Conservation (phyloP, 2,113 vertebrate species). For the Cacatua alba region DNA sequence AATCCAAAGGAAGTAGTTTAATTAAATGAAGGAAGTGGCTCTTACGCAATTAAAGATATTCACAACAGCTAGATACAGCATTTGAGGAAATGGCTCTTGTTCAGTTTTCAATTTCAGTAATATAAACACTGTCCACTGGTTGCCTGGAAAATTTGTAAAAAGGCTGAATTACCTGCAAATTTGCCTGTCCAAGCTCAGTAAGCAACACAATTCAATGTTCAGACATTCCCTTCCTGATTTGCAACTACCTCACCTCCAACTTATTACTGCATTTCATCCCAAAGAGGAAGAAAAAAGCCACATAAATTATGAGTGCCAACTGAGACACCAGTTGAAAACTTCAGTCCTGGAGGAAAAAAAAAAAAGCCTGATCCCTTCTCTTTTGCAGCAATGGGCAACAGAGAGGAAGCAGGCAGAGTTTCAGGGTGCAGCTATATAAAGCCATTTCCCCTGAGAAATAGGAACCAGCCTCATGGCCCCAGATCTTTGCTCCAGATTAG, state of each 20-base stretch:
- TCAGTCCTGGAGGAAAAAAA: background rate
- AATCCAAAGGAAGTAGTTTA: background rate
- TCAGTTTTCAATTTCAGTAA: background rate
- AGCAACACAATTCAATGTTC: background rate
- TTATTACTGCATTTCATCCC: background rate
- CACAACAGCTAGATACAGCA: background rate
- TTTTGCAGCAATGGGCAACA: background rate
- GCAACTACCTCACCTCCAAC: background rate
- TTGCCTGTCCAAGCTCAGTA: background rate
- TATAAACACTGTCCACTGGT: background rate
- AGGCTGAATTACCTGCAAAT: background rate
- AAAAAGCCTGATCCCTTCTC: background rate
- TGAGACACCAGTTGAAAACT: background rate
- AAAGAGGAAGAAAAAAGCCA: background rate
- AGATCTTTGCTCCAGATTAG: background rate
- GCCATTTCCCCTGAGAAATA: background rate
- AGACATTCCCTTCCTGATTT: background rate
- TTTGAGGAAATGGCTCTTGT: background rate
- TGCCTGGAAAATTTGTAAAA: background rate
- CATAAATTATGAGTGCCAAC: background rate
- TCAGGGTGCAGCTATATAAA: background rate
- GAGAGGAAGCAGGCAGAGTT: slow-evolving; percentile 1
- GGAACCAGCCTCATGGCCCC: background rate
- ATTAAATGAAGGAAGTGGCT: background rate
- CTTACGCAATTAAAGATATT: background rate